These are phyloP conservation scores for Nemoura dubitans DNA, from an alignment of 2,888 invertebrate species.

Conservation along the genomic window DNA sequence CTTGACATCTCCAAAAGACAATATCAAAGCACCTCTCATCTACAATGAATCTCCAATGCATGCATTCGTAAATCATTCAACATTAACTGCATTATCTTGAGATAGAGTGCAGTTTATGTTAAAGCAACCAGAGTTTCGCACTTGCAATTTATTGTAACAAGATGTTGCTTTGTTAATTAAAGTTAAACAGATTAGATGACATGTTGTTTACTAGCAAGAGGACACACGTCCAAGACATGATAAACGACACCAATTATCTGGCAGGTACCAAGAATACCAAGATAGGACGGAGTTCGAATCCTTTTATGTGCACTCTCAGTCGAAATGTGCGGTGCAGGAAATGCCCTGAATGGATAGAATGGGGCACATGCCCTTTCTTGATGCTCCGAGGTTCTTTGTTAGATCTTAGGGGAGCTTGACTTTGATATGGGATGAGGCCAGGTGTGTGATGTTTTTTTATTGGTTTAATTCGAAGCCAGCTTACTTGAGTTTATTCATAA, in stretches of 20 bases:
- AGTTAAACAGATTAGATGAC: background rate
- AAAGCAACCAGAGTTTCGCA: background rate
- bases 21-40: background rate
- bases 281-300: background rate
- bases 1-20: too few species aligned
- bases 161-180: constrained; percentile 12
- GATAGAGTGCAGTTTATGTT: background rate
- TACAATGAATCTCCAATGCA: background rate
- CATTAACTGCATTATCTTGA: background rate
- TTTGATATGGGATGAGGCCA: background rate
- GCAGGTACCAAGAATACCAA: background rate
- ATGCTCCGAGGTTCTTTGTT: background rate
- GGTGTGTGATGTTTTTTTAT: background rate
- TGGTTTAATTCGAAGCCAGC: too few species aligned
- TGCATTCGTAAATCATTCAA: background rate
- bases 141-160: background rate
- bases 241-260: background rate
- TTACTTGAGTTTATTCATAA: too few species aligned
- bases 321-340: background rate
- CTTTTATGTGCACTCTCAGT: background rate
- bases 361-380: background rate
- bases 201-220: background rate
- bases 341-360: background rate
- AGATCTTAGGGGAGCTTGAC: background rate
- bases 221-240: background rate